A percentile compares a stretch with the other conserved stretches of the same genome.
Evolutionary conservation across 1,140 invertebrate genomes (phyloP).

Genomic region (Drepana arcuata): DNA sequence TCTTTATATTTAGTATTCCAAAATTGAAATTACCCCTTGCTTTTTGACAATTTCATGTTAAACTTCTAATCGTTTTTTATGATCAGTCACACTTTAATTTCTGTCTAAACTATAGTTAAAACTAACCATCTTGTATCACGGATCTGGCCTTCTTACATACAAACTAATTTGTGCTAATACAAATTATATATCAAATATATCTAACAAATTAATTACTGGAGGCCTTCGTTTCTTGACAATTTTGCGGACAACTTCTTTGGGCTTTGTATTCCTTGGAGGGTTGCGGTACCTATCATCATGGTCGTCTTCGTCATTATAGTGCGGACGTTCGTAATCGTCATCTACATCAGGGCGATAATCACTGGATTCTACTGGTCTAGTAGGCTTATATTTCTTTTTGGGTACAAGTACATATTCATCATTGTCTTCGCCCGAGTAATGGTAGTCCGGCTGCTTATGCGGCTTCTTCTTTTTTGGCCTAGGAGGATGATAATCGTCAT

Average conservation of each 20-base stretch:
- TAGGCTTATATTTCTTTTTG: conserved; percentile 52
- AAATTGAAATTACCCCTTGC: too few relatives aligned
- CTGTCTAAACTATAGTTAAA: too few relatives aligned
- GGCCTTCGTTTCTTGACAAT: conserved; percentile 53
- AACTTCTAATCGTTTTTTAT: too few relatives aligned
- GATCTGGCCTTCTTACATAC: not conserved
- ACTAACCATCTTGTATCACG: too few relatives aligned
- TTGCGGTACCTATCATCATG: conserved; percentile 35
- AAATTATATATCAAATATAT: conserved; percentile 59
- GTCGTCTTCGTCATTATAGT: conserved; percentile 29
- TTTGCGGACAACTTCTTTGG: conserved; percentile 53
- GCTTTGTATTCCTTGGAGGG: conserved; percentile 25
- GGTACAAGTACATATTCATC: conserved; percentile 55
- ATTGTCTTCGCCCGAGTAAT: conserved; percentile 30
- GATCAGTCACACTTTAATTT: too few relatives aligned
- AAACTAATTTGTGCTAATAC: not conserved
- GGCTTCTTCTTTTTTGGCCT: conserved; percentile 56
- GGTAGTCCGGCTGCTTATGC: conserved; percentile 33
- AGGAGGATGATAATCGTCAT: conserved; percentile 32
- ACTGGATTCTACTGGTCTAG: conserved; percentile 24
- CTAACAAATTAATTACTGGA: conserved; percentile 47
- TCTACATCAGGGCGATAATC: conserved; percentile 37
- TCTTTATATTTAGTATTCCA: too few relatives aligned
- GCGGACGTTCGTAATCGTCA: conserved; percentile 41
- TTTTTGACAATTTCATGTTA: too few relatives aligned